A percentile compares a stretch with the other conserved stretches of the same genome.
Conservation (phyloP, 1,140 invertebrate species). For the Eriosoma lanigerum region DNA sequence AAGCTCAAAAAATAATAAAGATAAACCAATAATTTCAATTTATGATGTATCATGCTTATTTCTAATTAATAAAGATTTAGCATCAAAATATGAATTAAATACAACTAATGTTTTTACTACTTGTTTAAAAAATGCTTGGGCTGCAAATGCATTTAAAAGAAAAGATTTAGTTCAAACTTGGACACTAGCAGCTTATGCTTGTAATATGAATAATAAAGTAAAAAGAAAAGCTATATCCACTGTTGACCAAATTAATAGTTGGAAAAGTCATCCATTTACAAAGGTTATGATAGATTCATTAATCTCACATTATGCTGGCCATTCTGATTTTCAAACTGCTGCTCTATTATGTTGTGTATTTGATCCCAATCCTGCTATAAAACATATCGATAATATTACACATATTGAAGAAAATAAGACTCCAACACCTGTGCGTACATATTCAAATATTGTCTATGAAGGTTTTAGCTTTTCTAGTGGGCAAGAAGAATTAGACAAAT, state of each 20-base stretch:
- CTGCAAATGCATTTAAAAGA: slow-evolving; percentile 72
- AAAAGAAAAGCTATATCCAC: slow-evolving; percentile 4
- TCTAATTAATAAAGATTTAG: slow-evolving; percentile 75
- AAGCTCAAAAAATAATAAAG: slow-evolving; percentile 12
- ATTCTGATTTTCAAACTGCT: slow-evolving; percentile 87
- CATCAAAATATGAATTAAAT: slow-evolving; percentile 70
- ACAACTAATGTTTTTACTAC: slow-evolving; percentile 65
- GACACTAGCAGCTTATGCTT: slow-evolving; percentile 74
- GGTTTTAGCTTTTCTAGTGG: slow-evolving; percentile 42
- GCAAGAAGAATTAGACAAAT: slow-evolving; percentile 39
- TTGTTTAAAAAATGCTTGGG: slow-evolving; percentile 78
- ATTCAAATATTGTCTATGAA: slow-evolving; percentile 23
- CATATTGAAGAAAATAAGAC: slow-evolving; percentile 55
- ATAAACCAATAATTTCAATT: slow-evolving; percentile 65
- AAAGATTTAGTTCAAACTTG: slow-evolving; percentile 83
- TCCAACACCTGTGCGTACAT: slow-evolving; percentile 17
- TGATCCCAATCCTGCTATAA: slow-evolving; percentile 61
- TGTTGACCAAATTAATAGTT: slow-evolving; percentile 68
- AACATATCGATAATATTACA: too few species aligned
- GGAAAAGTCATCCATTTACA: slow-evolving; percentile 82
- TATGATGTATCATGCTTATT: slow-evolving; percentile 79
- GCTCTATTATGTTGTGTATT: slow-evolving; percentile 90
- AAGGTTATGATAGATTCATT: slow-evolving; percentile 80
- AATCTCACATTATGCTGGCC: slow-evolving; percentile 75
- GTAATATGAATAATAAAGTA: slow-evolving; percentile 57